Conservation (phyloP, 2,888 invertebrate species). For the Drosophila mimica region DNA sequence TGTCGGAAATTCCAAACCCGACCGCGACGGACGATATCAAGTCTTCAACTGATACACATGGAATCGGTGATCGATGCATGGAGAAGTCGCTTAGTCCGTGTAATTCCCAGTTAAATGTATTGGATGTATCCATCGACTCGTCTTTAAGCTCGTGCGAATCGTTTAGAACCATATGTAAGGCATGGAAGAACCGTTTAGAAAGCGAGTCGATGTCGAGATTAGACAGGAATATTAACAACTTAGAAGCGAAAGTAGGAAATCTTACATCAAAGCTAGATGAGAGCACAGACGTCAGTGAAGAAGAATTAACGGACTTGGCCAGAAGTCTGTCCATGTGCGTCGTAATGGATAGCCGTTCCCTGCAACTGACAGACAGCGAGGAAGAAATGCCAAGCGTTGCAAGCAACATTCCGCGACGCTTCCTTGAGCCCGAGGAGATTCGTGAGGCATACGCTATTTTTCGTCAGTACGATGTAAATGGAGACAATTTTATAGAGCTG, state of each 20-base stretch:
- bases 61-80: constrained; percentile 29
- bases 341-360: constrained; percentile 28
- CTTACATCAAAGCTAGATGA: background rate
- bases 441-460: constrained; percentile 35
- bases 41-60: background rate
- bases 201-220: constrained; percentile 21
- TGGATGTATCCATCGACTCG: background rate
- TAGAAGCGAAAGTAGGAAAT: constrained; percentile 2
- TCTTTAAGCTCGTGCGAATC: constrained; percentile 40
- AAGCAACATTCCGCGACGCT: background rate
- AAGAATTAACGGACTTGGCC: background rate
- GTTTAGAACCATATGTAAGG: constrained; percentile 29
- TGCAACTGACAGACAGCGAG: constrained; percentile 38
- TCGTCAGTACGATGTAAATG: constrained; percentile 37
- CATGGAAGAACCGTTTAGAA: constrained; percentile 24
- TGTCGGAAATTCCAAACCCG: constrained; percentile 1
- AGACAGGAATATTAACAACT: background rate
- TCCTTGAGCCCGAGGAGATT: constrained; percentile 47
- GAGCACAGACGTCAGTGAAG: background rate
- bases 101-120: constrained; percentile 3
- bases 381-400: constrained; percentile 1
- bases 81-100: constrained; percentile 7
- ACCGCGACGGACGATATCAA: background rate
- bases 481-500: constrained; percentile 45
- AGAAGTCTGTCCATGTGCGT: constrained; percentile 27